Evolutionary conservation across 2,888 invertebrate genomes (phyloP).

Genomic region (Hanleya hanleyi): DNA sequence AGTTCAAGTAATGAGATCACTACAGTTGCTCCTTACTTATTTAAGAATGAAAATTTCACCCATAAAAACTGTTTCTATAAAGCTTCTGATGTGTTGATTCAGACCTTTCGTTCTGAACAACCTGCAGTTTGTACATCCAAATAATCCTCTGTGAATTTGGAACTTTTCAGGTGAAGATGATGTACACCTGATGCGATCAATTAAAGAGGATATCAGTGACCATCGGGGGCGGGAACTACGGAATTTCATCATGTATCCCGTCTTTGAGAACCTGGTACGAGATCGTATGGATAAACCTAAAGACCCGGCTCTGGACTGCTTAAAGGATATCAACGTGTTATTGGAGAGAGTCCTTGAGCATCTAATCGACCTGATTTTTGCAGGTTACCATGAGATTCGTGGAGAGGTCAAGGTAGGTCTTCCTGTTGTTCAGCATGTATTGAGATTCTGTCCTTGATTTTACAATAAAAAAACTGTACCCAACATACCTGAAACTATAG

Average conservation of each 20-base stretch:
- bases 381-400: neutral
- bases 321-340: neutral
- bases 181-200: neutral
- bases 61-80: no score
- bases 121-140: neutral
- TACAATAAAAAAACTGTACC: no score
- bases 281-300: neutral
- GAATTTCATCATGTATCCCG: neutral
- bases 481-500: no score
- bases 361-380: neutral
- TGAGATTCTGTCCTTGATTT: no score
- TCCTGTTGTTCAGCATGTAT: no score
- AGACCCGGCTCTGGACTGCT: neutral
- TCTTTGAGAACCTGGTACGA: neutral
- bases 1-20: no score
- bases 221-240: neutral
- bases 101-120: no score
- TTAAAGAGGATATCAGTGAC: neutral
- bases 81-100: no score
- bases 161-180: neutral
- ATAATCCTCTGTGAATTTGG: neutral
- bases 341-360: neutral
- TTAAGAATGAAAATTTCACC: no score
- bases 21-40: no score
- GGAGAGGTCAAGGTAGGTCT: neutral